phyloP scores from a whole-genome alignment of 2,113 vertebrate species.

The Ictidomys tridecemlineatus region DNA sequence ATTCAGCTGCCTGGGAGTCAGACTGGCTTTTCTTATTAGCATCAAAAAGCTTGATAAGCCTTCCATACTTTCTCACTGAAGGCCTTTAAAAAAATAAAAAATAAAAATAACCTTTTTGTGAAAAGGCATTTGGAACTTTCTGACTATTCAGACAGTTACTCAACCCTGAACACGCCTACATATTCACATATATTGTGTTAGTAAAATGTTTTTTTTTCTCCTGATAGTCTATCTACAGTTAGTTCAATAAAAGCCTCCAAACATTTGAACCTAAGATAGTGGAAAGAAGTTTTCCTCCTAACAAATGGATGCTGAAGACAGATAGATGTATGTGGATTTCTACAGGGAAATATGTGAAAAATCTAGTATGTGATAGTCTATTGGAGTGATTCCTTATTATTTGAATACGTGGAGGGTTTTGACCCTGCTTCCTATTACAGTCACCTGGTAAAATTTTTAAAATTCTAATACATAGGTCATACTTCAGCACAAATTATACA shows the following conservation, averaged over 20 bases:
- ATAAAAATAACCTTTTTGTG: not conserved
- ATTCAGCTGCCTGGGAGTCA: not conserved
- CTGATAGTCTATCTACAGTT: not conserved
- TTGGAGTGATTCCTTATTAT: not conserved
- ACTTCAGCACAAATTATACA: not conserved
- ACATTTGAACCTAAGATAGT: not conserved
- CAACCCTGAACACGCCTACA: not conserved
- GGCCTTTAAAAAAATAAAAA: not conserved
- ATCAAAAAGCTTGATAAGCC: not conserved
- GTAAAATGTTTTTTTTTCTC: not conserved
- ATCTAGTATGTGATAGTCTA: not conserved
- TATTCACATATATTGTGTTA: not conserved
- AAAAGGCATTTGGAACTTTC: not conserved
- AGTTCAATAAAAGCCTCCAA: not conserved
- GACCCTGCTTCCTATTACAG: not conserved
- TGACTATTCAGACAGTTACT: not conserved
- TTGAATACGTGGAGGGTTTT: not conserved
- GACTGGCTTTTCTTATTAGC: not conserved
- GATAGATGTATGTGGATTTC: not conserved
- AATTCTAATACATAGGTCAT: not conserved
- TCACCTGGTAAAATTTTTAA: not conserved
- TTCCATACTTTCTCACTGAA: not conserved
- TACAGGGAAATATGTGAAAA: not conserved
- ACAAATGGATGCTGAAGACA: not conserved
- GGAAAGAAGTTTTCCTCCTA: not conserved